These are phyloP conservation scores for Nomada ferruginata DNA, from an alignment of 2,888 invertebrate genomes.

Conservation along the genomic window DNA sequence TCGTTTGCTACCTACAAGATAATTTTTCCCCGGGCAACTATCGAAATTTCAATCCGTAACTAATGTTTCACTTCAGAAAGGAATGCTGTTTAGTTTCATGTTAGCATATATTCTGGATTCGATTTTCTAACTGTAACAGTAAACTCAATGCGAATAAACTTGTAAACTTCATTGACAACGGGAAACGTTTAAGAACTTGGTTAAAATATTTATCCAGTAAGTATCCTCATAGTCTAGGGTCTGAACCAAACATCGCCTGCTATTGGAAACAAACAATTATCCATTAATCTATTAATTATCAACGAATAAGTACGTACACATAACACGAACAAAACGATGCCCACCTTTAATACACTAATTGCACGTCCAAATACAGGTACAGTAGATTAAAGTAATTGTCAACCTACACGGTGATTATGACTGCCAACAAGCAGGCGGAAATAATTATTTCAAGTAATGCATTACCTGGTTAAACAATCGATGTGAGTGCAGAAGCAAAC, in stretches of 20 bases:
- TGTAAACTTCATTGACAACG: too few species aligned
- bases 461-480: not conserved
- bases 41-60: too few species aligned
- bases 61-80: not conserved
- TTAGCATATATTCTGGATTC: too few species aligned
- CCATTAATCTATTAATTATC: not conserved
- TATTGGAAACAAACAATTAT: not conserved
- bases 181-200: too few species aligned
- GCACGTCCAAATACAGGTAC: not conserved
- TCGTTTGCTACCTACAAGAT: not conserved
- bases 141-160: too few species aligned
- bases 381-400: not conserved
- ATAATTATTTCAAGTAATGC: constrained; percentile 9
- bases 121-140: too few species aligned
- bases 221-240: not conserved
- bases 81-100: too few species aligned
- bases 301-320: not conserved
- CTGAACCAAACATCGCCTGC: not conserved
- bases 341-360: not conserved
- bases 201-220: too few species aligned
- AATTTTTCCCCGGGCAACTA: not conserved
- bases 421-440: not conserved
- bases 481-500: constrained; percentile 1
- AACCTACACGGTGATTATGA: not conserved
- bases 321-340: not conserved